phyloP scores from a whole-genome alignment of 2,797 vertebrate genomes.

The Myotis planiceps region DNA sequence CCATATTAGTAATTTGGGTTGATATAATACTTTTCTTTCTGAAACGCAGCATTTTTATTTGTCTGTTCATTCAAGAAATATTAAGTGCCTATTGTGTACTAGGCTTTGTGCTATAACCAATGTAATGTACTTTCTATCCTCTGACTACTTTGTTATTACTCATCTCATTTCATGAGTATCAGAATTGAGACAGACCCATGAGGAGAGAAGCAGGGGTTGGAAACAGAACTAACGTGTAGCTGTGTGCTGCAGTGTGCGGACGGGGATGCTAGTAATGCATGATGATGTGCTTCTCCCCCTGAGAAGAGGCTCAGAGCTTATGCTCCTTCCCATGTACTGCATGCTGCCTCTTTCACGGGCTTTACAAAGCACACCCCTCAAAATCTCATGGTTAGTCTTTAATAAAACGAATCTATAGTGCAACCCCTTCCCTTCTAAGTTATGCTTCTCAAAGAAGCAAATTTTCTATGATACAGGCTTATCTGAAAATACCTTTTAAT shows the following conservation, averaged over 20 bases:
- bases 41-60: neutral
- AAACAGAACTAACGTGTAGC: neutral
- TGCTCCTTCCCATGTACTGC: rapidly evolving
- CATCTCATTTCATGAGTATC: neutral
- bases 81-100: neutral
- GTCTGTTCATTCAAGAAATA: neutral
- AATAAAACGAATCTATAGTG: neutral
- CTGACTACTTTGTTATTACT: neutral
- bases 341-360: rapidly evolving
- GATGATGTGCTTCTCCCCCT: neutral
- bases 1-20: neutral
- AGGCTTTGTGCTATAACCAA: neutral
- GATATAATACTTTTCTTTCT: neutral
- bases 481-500: neutral
- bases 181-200: neutral
- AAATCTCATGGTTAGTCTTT: neutral
- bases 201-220: neutral
- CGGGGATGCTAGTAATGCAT: rapidly evolving
- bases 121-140: neutral
- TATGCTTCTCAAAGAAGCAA: neutral
- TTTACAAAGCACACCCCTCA: neutral
- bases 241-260: rapidly evolving
- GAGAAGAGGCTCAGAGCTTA: neutral
- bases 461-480: neutral
- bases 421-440: neutral